phyloP scores from a whole-genome alignment of 2,888 invertebrate species.

The Agrotis ipsilon region DNA sequence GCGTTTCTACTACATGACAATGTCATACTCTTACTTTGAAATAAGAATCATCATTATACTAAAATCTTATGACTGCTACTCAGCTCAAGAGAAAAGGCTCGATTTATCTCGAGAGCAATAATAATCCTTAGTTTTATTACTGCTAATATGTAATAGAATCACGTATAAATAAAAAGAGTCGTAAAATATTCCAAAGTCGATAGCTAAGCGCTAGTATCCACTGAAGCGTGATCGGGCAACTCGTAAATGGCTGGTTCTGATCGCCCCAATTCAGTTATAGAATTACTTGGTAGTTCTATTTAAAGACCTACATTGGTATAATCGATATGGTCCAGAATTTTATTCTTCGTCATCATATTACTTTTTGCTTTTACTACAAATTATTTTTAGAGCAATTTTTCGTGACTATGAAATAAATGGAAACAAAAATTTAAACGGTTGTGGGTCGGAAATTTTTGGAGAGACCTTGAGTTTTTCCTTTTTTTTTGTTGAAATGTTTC shows the following conservation, averaged over 20 bases:
- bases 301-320: constrained; percentile 26
- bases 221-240: constrained; percentile 54
- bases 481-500: too few species aligned
- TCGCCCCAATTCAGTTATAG: constrained; percentile 52
- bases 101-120: constrained; percentile 36
- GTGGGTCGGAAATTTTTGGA: too few species aligned
- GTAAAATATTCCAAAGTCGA: constrained; percentile 59
- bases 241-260: constrained; percentile 60
- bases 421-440: too few species aligned
- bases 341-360: background rate
- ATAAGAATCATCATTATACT: constrained; percentile 6
- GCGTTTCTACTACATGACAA: background rate
- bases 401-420: too few species aligned
- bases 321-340: constrained; percentile 13
- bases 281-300: constrained; percentile 37
- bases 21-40: background rate
- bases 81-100: constrained; percentile 9
- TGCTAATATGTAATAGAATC: constrained; percentile 53
- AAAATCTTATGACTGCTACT: constrained; percentile 21
- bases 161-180: constrained; percentile 62
- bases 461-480: too few species aligned
- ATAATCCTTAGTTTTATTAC: constrained; percentile 50
- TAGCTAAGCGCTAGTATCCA: constrained; percentile 53
- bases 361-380: background rate
- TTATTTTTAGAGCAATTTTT: background rate